phyloP scores from a whole-genome alignment of 2,113 vertebrate genomes.

The Carlito syrichta region DNA sequence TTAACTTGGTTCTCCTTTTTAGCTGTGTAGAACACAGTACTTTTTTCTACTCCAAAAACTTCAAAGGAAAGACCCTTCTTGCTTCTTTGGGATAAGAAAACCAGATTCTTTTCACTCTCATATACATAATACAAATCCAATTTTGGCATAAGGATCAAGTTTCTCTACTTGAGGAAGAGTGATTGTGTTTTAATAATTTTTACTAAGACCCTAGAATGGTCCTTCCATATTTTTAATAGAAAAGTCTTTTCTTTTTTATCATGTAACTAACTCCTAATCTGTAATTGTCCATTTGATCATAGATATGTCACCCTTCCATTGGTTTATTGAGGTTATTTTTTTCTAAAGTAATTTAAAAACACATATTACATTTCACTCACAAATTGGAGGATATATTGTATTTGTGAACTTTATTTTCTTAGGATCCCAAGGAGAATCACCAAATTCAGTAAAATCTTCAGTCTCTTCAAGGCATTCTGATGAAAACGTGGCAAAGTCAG shows the following conservation, averaged over 20 bases:
- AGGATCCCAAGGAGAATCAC: constrained; percentile 85
- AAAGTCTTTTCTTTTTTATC: neutral
- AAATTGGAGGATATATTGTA: constrained; percentile 36
- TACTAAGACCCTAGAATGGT: neutral
- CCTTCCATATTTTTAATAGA: neutral
- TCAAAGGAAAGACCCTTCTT: constrained; percentile 23
- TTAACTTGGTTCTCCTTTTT: constrained; percentile 10
- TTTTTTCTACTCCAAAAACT: neutral
- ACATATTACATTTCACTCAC: constrained; percentile 49
- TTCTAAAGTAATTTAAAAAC: constrained; percentile 40
- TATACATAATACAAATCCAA: constrained; percentile 40
- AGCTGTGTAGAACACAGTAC: neutral
- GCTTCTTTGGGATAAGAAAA: constrained; percentile 7
- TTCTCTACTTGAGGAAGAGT: constrained; percentile 41
- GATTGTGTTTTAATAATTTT: constrained; percentile 27
- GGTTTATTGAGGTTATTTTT: constrained; percentile 37
- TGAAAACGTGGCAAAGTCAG: constrained; percentile 80
- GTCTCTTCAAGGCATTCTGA: constrained; percentile 88
- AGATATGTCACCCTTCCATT: constrained; percentile 20
- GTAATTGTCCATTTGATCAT: neutral
- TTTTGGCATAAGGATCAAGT: constrained; percentile 5
- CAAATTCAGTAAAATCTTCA: constrained; percentile 83
- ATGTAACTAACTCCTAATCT: constrained; percentile 4
- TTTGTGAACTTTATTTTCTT: constrained; percentile 68
- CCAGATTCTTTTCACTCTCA: neutral